Percentiles rank a stretch among this genome's conserved stretches.
These are phyloP conservation scores for Meghimatium bilineatum DNA, from an alignment of 2,888 invertebrate species.

Conservation along the genomic window DNA sequence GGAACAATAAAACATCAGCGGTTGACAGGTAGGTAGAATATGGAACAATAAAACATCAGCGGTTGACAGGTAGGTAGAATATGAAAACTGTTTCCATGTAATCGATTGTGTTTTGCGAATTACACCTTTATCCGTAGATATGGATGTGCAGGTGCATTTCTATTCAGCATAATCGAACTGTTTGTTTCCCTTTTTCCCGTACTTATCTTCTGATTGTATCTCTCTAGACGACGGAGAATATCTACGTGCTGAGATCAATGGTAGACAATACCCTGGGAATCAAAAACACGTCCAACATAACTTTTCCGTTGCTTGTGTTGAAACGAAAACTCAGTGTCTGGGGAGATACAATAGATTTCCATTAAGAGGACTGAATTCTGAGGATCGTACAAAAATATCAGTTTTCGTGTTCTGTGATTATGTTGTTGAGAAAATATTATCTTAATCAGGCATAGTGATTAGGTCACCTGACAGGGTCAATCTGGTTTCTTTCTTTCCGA, in stretches of 20 bases:
- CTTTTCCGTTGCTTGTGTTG: neutral
- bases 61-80: neutral
- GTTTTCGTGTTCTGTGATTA: neutral
- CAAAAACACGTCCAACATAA: neutral
- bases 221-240: neutral
- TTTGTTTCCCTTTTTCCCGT: neutral
- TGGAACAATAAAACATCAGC: too few relatives aligned
- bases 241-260: neutral
- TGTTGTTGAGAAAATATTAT: conserved; percentile 1
- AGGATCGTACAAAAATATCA: too few relatives aligned
- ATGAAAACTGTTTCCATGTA: neutral
- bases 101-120: neutral
- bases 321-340: neutral
- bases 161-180: neutral
- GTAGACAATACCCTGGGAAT: neutral
- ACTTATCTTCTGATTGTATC: neutral
- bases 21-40: too few relatives aligned
- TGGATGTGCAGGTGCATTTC: neutral
- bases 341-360: neutral
- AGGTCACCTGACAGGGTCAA: neutral
- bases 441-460: neutral
- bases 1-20: neutral
- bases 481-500: neutral
- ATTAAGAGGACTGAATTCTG: conserved; percentile 9
- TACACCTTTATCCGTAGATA: neutral